A percentile compares a stretch with the other conserved stretches of the same genome.
phyloP scores from a whole-genome alignment of 1,140 invertebrate species.

The Achatina immaculata region DNA sequence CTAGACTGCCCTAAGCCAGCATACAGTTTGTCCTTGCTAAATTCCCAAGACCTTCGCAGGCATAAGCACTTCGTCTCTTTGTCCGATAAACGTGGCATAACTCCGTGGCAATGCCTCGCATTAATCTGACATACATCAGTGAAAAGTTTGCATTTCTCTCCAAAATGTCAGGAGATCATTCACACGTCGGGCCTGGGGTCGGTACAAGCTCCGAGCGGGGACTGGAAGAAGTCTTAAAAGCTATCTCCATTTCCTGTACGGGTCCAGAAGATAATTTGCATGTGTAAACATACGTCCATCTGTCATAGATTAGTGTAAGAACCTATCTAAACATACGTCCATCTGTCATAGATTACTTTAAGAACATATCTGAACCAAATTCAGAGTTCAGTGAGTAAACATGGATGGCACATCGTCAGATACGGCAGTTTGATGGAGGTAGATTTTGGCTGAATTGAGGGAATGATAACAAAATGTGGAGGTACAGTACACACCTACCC shows the following conservation, averaged over 20 bases:
- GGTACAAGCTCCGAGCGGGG: too few species aligned
- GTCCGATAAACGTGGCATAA: not conserved
- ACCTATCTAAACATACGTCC: not conserved
- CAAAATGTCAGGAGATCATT: not conserved
- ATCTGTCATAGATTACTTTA: not conserved
- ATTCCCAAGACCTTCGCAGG: not conserved
- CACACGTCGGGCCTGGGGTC: not conserved
- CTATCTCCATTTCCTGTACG: not conserved
- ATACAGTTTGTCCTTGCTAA: too few species aligned
- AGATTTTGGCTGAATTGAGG: too few species aligned
- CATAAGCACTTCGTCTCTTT: not conserved
- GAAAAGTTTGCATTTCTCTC: not conserved
- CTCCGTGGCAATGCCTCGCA: not conserved
- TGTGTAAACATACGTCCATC: not conserved
- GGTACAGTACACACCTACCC: too few species aligned
- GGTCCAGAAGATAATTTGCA: not conserved
- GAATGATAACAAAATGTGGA: too few species aligned
- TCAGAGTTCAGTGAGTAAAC: not conserved
- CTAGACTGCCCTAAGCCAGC: too few species aligned
- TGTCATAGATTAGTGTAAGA: not conserved
- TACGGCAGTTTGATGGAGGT: not conserved
- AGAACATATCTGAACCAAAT: not conserved
- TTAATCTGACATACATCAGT: not conserved
- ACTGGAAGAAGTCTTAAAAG: not conserved
- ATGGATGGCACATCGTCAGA: not conserved